phyloP scores from a whole-genome alignment of 2,888 invertebrate species.

The Spisula subtruncata region DNA sequence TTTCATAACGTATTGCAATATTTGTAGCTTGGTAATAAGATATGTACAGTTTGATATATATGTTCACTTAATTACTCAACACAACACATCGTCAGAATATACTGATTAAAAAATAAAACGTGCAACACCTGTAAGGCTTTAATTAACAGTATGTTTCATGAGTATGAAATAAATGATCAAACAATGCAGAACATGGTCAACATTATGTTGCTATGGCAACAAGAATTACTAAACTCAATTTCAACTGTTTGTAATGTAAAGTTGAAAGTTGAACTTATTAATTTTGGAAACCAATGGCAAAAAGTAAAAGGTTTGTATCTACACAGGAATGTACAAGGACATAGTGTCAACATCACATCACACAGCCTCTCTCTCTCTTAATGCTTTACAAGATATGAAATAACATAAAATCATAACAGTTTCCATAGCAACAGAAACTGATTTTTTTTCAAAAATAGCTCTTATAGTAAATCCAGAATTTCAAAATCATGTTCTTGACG shows the following conservation, averaged over 20 bases:
- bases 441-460: background rate
- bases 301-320: constrained; percentile 52
- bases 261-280: background rate
- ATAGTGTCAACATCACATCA: constrained; percentile 43
- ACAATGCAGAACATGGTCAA: constrained; percentile 14
- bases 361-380: constrained; percentile 13
- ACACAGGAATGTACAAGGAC: constrained; percentile 71
- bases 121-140: background rate
- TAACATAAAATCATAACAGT: background rate
- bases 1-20: background rate
- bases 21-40: background rate
- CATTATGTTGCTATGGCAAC: constrained; percentile 8
- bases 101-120: background rate
- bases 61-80: background rate
- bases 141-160: background rate
- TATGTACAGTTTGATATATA: background rate
- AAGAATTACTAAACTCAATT: constrained; percentile 16
- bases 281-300: constrained; percentile 12
- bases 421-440: background rate
- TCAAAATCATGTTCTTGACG: background rate
- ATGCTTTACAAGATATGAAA: constrained; percentile 19
- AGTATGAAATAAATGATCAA: constrained; percentile 15
- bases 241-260: background rate
- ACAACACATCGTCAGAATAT: background rate
- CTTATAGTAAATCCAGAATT: background rate